Conservation (phyloP, 2,888 invertebrate genomes). For the Amphipoea oculea region DNA sequence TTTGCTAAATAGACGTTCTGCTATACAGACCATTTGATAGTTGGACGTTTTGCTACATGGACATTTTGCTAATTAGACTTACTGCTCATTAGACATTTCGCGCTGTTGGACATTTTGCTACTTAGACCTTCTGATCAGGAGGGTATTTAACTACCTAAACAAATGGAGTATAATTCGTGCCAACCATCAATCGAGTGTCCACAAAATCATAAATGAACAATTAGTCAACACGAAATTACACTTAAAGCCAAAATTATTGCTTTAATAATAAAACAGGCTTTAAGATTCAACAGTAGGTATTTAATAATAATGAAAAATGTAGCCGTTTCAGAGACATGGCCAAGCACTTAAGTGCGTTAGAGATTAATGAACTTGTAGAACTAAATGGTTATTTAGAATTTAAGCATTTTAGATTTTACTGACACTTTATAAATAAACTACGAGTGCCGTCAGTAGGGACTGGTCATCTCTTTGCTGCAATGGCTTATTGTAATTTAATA, state of each 20-base stretch:
- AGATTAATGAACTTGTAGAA: slow-evolving; percentile 44
- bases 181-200: slow-evolving; percentile 10
- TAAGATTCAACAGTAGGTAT: slow-evolving; percentile 7
- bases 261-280: slow-evolving; percentile 33
- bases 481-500: no score
- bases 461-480: no score
- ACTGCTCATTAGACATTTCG: no score
- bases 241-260: slow-evolving; percentile 27
- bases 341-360: slow-evolving; percentile 47
- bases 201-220: slow-evolving; percentile 20
- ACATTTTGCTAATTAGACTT: no score
- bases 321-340: slow-evolving; percentile 41
- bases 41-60: no score
- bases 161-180: not conserved
- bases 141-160: no score
- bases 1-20: no score
- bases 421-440: not conserved
- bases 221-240: slow-evolving; percentile 33
- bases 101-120: no score
- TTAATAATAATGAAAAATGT: slow-evolving; percentile 48
- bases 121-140: no score
- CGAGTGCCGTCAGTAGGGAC: no score
- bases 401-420: slow-evolving; percentile 5
- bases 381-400: slow-evolving; percentile 15
- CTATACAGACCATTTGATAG: no score